These are phyloP conservation scores for Parnassius apollo DNA, from an alignment of 2,888 invertebrate species.

Conservation along the genomic window DNA sequence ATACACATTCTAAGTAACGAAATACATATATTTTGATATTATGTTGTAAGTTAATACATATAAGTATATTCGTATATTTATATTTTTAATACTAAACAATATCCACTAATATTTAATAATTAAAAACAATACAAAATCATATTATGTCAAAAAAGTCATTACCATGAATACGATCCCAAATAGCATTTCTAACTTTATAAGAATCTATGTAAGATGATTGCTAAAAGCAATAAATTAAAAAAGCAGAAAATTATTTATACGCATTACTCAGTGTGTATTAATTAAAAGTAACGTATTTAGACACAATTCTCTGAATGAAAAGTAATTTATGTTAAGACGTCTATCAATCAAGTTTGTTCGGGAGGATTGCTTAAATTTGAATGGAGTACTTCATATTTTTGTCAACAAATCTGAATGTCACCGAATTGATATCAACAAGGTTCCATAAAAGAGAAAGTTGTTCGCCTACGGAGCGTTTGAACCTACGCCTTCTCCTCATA, in stretches of 20 bases:
- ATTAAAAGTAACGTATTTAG: not conserved
- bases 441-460: slow-evolving; percentile 68
- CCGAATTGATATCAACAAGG: slow-evolving; percentile 30
- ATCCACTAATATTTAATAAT: no score
- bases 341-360: not conserved
- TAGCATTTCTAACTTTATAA: not conserved
- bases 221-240: no score
- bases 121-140: no score
- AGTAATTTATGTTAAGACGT: not conserved
- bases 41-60: no score
- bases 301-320: not conserved
- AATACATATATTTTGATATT: no score
- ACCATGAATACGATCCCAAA: not conserved
- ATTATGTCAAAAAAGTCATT: no score
- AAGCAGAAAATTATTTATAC: no score
- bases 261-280: not conserved
- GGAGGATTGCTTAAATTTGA: not conserved
- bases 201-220: not conserved
- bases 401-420: slow-evolving; percentile 14
- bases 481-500: slow-evolving; percentile 44
- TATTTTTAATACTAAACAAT: no score
- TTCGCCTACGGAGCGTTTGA: slow-evolving; percentile 54
- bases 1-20: no score
- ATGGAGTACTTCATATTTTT: slow-evolving; percentile 9
- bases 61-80: no score